phyloP scores from a whole-genome alignment of 2,113 vertebrate species.

The Amblyopsis rosae region DNA sequence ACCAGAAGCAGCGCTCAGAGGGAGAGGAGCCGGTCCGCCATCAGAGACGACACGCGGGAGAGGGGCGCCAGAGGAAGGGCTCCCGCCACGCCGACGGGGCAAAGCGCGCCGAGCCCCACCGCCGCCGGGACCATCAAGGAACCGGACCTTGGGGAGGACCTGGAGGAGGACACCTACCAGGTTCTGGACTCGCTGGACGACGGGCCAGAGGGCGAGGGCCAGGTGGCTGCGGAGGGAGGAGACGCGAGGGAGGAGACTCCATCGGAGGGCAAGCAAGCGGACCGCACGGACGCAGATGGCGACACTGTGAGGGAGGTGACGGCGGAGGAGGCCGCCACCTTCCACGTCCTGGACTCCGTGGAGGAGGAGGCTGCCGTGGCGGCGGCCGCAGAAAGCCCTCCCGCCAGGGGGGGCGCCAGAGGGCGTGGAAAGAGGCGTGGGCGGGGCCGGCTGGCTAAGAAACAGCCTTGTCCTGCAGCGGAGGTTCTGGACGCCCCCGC shows the following conservation, averaged over 20 bases:
- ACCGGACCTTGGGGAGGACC: background rate
- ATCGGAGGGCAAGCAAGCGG: conserved; percentile 25
- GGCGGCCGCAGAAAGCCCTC: background rate
- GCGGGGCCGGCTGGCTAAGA: background rate
- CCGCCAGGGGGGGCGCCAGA: background rate
- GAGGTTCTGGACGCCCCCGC: background rate
- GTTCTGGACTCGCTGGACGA: conserved; percentile 39
- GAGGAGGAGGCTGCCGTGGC: conserved; percentile 27
- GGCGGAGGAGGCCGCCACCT: conserved; percentile 29
- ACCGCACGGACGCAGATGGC: background rate
- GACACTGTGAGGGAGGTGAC: background rate
- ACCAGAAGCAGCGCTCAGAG: background rate
- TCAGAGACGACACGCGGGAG: too few relatives aligned
- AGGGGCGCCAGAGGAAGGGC: too few relatives aligned
- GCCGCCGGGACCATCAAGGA: background rate
- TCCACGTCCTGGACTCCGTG: conserved; percentile 58
- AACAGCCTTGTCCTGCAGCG: background rate
- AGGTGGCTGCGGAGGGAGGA: background rate
- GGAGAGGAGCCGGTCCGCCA: background rate
- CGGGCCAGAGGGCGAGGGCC: background rate
- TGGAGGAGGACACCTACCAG: background rate
- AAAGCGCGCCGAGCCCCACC: background rate
- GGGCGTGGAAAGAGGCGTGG: background rate
- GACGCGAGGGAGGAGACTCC: conserved; percentile 26
- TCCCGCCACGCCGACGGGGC: background rate